Evolutionary conservation across 2,113 vertebrate species (phyloP), one percentile per base, ranked within the genome.

Genomic region (Equus przewalskii): DNA sequence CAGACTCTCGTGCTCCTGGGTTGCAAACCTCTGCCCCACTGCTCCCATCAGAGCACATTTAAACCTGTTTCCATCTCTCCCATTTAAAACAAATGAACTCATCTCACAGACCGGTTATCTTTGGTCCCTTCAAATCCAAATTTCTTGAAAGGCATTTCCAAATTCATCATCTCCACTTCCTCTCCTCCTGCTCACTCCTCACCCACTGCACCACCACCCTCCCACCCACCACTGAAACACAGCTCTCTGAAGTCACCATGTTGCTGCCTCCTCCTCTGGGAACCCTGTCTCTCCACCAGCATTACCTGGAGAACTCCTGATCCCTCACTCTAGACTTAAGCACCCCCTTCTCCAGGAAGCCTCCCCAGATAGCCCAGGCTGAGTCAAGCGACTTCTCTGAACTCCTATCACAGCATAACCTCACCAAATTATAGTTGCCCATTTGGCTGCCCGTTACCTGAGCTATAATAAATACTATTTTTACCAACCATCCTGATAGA

Each of bases 61-160:
- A 76, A 86, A 49, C 79, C 33, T 12, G 24, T 62, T 96, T 80
- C 87, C 65, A 51, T 44, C 21, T 46, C 62, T 46, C 5, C 26
- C 5, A 18, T 46, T 36, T 82, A 69, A 97, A 94, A 81, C 44
- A 92, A 94, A 89, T 46, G 28, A 90, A 62, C 11, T 12, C 44
- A 92, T 76, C 26, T 84, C 75, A 86, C 87, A 84, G 64, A 83
- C 6, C 19, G 73, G 26, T 90, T 73, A 51, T 44, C 44, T 92
- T 67, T 54, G 36, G 18, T 54, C 18, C 51, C 49, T 86, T 96
- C 49, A 80, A 72, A 80, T 60, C 26, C 84, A 90, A 36, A 30
- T 86, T 92, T 90, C 79, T 69, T 92, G 36, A 93, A 91, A 91
- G 36, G 2, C 28, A 78, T 67, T 85, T 89, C 64, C 41, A 97